phyloP scores from a whole-genome alignment of 2,797 vertebrate genomes.

The Carapus acus region DNA sequence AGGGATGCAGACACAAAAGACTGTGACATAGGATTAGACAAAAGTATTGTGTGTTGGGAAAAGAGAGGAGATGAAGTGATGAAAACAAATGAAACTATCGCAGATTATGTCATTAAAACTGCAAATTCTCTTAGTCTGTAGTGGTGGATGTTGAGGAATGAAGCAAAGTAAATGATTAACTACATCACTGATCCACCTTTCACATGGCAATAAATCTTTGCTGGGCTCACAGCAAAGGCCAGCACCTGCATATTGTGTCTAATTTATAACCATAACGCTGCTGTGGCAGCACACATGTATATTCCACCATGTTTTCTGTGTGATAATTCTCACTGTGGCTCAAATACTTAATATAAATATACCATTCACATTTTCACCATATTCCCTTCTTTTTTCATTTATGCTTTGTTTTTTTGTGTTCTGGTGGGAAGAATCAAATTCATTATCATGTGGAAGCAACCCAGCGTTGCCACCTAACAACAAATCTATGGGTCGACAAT shows the following conservation, averaged over 20 bases:
- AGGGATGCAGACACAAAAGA: conserved; percentile 40
- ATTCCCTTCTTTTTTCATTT: conserved; percentile 44
- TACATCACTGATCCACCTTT: conserved; percentile 60
- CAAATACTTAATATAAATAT: conserved; percentile 38
- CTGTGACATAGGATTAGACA: conserved; percentile 7
- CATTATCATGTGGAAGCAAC: no score
- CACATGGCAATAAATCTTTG: conserved; percentile 67
- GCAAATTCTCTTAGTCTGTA: conserved; percentile 28
- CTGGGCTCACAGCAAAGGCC: conserved; percentile 53
- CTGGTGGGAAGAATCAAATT: conserved; percentile 34
- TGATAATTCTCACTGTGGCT: conserved; percentile 59
- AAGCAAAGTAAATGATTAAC: conserved; percentile 69
- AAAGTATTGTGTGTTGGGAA: conserved; percentile 1
- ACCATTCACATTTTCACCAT: conserved; percentile 5
- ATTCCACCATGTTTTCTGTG: conserved; percentile 55
- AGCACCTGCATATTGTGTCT: conserved; percentile 60
- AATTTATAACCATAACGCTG: conserved; percentile 70
- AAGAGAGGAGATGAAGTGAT: conserved; percentile 13
- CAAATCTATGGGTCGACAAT: no score
- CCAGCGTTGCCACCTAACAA: no score
- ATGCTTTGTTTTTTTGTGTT: conserved; percentile 50
- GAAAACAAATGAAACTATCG: conserved; percentile 3
- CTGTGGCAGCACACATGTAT: conserved; percentile 49
- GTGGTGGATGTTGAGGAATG: conserved; percentile 54
- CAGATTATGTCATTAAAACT: conserved; percentile 36